These are phyloP conservation scores for Bos javanicus DNA, from an alignment of 2,113 vertebrate species.

Conservation along the genomic window DNA sequence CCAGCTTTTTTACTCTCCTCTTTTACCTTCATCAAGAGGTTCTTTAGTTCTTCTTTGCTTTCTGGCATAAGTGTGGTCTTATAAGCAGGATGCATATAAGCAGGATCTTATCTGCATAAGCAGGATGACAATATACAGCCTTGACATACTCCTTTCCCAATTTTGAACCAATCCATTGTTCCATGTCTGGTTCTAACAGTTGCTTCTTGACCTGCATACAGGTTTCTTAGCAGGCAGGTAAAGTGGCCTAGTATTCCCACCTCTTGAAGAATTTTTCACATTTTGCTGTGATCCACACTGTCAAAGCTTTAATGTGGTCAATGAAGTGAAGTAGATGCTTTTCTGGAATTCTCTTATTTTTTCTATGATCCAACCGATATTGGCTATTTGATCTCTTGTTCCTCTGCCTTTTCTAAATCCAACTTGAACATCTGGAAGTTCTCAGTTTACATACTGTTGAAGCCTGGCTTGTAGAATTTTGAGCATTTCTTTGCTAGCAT, in stretches of 20 bases:
- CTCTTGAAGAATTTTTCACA: not conserved
- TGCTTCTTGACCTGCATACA: not conserved
- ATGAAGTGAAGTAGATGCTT: not conserved
- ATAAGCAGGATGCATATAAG: too few relatives aligned
- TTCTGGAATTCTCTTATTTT: not conserved
- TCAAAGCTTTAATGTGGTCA: not conserved
- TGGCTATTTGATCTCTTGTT: not conserved
- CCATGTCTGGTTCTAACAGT: not conserved
- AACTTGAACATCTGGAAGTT: not conserved
- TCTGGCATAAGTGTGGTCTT: not conserved
- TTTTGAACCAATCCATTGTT: not conserved
- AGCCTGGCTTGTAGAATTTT: not conserved
- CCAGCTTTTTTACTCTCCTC: not conserved
- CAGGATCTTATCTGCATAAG: too few relatives aligned
- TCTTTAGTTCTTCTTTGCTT: not conserved
- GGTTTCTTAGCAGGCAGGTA: not conserved
- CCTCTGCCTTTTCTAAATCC: not conserved
- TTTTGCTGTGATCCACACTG: not conserved
- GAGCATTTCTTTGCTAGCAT: not conserved
- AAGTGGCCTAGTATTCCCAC: not conserved
- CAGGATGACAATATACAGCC: not conserved
- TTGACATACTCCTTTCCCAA: not conserved
- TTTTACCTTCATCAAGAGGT: not conserved
- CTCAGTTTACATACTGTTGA: not conserved
- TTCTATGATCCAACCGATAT: not conserved